Conservation (phyloP, 2,113 vertebrate species). For the Psammodynastes pulverulentus region DNA sequence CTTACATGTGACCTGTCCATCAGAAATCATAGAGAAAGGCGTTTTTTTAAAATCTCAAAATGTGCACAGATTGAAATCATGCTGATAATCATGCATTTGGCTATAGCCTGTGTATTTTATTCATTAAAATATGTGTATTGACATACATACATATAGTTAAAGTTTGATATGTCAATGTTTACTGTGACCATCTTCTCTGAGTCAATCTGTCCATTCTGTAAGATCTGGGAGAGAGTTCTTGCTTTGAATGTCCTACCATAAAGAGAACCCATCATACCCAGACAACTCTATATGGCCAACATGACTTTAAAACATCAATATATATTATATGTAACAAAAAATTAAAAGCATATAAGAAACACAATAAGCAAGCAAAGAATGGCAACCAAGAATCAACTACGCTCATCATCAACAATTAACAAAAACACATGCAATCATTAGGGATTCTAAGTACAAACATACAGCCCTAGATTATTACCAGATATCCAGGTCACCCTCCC, state of each 20-base stretch:
- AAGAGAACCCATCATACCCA: background rate
- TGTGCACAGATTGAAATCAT: too few relatives aligned
- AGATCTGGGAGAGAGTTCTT: background rate
- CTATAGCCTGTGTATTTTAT: too few relatives aligned
- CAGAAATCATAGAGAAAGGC: background rate
- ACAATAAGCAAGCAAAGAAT: background rate
- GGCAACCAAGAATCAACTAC: background rate
- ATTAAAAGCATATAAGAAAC: background rate
- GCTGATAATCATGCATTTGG: too few relatives aligned
- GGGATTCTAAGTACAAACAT: background rate
- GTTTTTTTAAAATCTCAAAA: too few relatives aligned
- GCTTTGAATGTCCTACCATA: too few relatives aligned
- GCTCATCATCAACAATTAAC: background rate
- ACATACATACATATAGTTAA: background rate
- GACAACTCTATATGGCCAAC: background rate
- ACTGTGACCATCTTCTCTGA: background rate
- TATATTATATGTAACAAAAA: background rate
- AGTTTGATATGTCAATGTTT: background rate
- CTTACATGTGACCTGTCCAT: background rate
- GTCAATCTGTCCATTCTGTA: background rate
- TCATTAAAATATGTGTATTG: background rate
- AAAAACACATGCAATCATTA: background rate
- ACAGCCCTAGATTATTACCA: background rate
- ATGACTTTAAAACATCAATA: background rate
- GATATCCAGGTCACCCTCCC: background rate